These are phyloP conservation scores for Epinotia ramella DNA, from an alignment of 2,888 invertebrate species.

Conservation along the genomic window DNA sequence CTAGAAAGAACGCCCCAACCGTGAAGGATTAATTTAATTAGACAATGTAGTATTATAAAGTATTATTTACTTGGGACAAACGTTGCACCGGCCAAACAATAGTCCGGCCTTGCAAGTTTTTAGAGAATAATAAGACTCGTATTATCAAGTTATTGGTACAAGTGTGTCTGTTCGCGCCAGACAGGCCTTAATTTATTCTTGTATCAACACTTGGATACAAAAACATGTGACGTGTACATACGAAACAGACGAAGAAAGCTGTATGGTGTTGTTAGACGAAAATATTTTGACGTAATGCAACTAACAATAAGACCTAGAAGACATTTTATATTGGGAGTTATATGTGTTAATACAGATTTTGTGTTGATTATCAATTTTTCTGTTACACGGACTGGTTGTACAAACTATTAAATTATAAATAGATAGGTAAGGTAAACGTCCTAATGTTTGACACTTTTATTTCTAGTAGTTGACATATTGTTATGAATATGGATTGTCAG, in stretches of 20 bases:
- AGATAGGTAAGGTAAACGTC: too few relatives aligned
- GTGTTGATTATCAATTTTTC: background rate
- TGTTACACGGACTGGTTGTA: too few relatives aligned
- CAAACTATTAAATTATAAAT: background rate
- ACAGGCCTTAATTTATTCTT: conserved; percentile 32
- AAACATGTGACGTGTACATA: conserved; percentile 28
- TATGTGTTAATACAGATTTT: background rate
- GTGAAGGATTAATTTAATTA: conserved; percentile 44
- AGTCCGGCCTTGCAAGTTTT: conserved; percentile 39
- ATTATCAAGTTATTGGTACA: conserved; percentile 40
- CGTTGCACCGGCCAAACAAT: conserved; percentile 39
- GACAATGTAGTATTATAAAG: conserved; percentile 36
- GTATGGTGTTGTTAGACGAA: conserved; percentile 5
- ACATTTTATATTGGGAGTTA: background rate
- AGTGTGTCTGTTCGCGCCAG: conserved; percentile 26
- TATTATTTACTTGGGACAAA: conserved; percentile 39
- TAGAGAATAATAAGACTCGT: conserved; percentile 37
- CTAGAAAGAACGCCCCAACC: conserved; percentile 35
- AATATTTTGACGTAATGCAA: background rate
- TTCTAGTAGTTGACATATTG: too few relatives aligned
- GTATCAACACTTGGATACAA: conserved; percentile 31
- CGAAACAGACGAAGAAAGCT: conserved; percentile 17
- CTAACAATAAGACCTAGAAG: background rate
- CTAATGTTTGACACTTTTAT: too few relatives aligned
- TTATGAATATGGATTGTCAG: too few relatives aligned